Evolutionary conservation across 2,888 invertebrate species (phyloP).

Genomic region (Drosophila cracens): DNA sequence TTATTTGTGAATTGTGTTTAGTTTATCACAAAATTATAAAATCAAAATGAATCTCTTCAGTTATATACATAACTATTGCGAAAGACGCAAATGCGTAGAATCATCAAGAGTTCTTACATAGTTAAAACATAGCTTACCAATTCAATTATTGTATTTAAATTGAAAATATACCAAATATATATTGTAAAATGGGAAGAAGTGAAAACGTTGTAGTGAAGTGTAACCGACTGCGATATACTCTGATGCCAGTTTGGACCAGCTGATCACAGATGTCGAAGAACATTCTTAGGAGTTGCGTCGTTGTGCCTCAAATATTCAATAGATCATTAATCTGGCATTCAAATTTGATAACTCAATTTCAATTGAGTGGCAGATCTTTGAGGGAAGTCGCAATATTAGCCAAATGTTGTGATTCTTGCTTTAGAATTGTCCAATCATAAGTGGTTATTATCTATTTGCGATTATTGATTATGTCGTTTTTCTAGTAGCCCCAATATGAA

Average conservation of each 20-base stretch:
- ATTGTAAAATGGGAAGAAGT: not conserved
- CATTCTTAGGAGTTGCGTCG: not conserved
- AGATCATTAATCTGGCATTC: not conserved
- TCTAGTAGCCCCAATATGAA: not conserved
- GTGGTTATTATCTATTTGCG: not conserved
- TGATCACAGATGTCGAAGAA: not conserved
- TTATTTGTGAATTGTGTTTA: constrained; percentile 2
- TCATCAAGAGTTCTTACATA: not conserved
- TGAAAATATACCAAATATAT: not conserved
- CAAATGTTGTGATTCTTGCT: not conserved
- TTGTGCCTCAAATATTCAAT: not conserved
- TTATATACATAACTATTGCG: not conserved
- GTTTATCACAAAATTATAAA: not conserved
- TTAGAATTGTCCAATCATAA: not conserved
- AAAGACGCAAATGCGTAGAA: not conserved
- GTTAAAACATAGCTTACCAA: not conserved
- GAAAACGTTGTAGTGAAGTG: not conserved
- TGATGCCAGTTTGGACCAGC: not conserved
- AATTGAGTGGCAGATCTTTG: not conserved
- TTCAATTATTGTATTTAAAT: not conserved
- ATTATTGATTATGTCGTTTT: not conserved
- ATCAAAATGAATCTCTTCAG: constrained; percentile 11
- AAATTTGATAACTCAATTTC: not conserved
- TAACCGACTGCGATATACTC: not conserved
- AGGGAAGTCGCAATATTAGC: not conserved